A percentile compares a stretch with the other conserved stretches of the same genome.
These are phyloP conservation scores for Atethmia centrago DNA, from an alignment of 2,888 invertebrate genomes.

Conservation along the genomic window DNA sequence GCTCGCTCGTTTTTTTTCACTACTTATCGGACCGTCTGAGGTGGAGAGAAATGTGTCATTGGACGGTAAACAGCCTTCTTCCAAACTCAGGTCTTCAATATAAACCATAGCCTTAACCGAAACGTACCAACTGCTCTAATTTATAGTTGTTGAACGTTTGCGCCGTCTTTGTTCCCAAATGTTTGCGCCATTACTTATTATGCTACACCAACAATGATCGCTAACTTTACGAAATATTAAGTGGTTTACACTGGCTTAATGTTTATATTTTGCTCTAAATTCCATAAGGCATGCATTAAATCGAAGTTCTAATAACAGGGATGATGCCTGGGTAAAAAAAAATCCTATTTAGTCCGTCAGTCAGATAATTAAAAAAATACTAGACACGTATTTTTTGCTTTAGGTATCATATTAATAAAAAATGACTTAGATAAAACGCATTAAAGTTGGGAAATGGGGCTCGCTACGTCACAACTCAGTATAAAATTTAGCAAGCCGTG, in stretches of 20 bases:
- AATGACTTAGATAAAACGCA: too few species aligned
- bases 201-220: slow-evolving; percentile 24
- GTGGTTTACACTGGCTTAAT: slow-evolving; percentile 31
- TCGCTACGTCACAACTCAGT: too few species aligned
- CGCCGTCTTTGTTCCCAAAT: slow-evolving; percentile 24
- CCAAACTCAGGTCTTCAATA: slow-evolving; percentile 22
- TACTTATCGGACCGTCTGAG: not conserved
- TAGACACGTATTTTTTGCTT: too few species aligned
- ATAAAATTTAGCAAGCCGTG: too few species aligned
- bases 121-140: slow-evolving; percentile 6
- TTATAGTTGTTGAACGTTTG: slow-evolving; percentile 35
- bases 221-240: slow-evolving; percentile 44
- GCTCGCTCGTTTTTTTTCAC: too few species aligned
- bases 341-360: too few species aligned
- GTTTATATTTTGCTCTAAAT: slow-evolving; percentile 35
- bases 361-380: too few species aligned
- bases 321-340: too few species aligned
- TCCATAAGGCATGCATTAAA: not conserved
- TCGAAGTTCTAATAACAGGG: not conserved
- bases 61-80: slow-evolving; percentile 1
- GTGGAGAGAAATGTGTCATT: not conserved
- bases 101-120: slow-evolving; percentile 3
- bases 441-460: too few species aligned
- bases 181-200: slow-evolving; percentile 29
- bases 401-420: too few species aligned